phyloP scores from a whole-genome alignment of 2,888 invertebrate genomes.

The Scaptomyza polygonia region DNA sequence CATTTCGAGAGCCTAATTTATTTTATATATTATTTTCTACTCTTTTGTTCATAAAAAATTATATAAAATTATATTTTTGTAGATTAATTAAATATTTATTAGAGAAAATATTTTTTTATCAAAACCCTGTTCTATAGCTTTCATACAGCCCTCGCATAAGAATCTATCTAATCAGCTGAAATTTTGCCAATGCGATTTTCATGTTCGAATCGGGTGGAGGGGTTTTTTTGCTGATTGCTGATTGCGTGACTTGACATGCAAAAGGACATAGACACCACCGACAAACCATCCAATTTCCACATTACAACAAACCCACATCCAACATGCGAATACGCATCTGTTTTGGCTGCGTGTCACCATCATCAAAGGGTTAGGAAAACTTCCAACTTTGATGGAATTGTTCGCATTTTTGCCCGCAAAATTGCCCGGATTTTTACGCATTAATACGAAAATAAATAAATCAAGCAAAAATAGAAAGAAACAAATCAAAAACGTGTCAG shows the following conservation, averaged over 20 bases:
- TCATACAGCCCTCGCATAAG: background rate
- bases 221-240: background rate
- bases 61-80: too few relatives aligned
- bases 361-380: conserved; percentile 60
- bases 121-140: background rate
- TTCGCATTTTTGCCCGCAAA: conserved; percentile 67
- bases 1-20: too few relatives aligned
- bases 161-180: conserved; percentile 12
- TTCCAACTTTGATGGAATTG: conserved; percentile 71
- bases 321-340: conserved; percentile 1
- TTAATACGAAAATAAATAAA: conserved; percentile 62
- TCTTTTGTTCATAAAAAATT: too few relatives aligned
- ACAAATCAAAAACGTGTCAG: conserved; percentile 62
- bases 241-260: conserved; percentile 57
- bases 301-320: background rate
- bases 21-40: too few relatives aligned
- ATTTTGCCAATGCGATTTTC: conserved; percentile 39
- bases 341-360: conserved; percentile 19
- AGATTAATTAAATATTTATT: too few relatives aligned
- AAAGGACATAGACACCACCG: conserved; percentile 30
- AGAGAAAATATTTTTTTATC: background rate
- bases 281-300: conserved; percentile 3
- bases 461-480: conserved; percentile 8
- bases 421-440: conserved; percentile 55
- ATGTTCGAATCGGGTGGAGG: conserved; percentile 16